phyloP scores from a whole-genome alignment of 37 sponge, comb jelly and placozoan species.

The Halisarca cf. caerulea region DNA sequence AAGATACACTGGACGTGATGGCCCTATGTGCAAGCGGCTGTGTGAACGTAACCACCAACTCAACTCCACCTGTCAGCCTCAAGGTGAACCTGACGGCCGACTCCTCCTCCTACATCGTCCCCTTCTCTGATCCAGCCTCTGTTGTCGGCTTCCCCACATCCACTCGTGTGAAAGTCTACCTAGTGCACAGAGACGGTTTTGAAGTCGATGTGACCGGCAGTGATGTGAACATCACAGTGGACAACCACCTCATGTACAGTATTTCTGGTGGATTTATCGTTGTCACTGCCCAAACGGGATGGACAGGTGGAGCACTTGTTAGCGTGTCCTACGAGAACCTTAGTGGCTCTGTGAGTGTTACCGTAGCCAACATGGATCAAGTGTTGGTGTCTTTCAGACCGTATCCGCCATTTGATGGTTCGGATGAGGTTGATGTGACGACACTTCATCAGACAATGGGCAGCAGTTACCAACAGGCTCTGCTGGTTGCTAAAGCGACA shows the following conservation, averaged over 20 bases:
- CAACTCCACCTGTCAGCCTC: background rate
- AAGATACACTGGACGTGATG: background rate
- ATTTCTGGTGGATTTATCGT: no score
- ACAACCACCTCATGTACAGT: background rate
- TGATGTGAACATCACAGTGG: background rate
- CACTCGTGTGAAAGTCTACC: background rate
- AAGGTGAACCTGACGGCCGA: background rate
- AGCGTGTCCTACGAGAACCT: background rate
- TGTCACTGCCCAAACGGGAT: no score
- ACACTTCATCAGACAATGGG: slow-evolving; percentile 4
- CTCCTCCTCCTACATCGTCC: background rate
- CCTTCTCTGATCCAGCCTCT: background rate
- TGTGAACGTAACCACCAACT: background rate
- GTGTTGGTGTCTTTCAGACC: slow-evolving; percentile 1
- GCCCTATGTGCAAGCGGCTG: background rate
- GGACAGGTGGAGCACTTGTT: background rate
- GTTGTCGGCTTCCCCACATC: no score
- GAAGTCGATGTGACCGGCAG: background rate
- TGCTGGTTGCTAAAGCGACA: background rate
- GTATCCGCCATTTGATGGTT: slow-evolving; percentile 15
- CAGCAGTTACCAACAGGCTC: slow-evolving; percentile 35
- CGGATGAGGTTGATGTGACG: background rate
- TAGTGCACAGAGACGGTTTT: background rate
- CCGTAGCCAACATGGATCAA: background rate
- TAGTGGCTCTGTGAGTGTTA: background rate